Conservation (phyloP, 2,888 invertebrate species). For the Drosophila gaucha region DNA sequence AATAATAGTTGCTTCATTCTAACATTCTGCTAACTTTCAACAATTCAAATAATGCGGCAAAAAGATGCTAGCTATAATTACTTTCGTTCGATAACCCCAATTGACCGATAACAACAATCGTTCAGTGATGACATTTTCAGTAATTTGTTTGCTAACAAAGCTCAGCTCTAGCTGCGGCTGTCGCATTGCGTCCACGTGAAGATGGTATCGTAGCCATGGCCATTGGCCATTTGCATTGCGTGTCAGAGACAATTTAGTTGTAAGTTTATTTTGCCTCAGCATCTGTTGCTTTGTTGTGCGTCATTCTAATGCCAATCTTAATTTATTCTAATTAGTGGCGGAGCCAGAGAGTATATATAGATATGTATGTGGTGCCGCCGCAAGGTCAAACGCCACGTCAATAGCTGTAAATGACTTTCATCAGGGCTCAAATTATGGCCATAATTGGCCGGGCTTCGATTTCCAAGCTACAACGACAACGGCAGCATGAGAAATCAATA, state of each 20-base stretch:
- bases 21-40: too few relatives aligned
- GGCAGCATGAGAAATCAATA: slow-evolving; percentile 67
- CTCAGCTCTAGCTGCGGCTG: slow-evolving; percentile 5
- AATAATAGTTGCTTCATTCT: too few relatives aligned
- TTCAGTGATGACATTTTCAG: not conserved
- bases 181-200: slow-evolving; percentile 4
- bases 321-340: slow-evolving; percentile 42
- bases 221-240: slow-evolving; percentile 29
- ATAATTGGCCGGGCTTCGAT: slow-evolving; percentile 33
- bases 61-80: not conserved
- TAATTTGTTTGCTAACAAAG: not conserved
- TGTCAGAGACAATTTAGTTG: slow-evolving; percentile 32
- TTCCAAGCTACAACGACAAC: slow-evolving; percentile 7
- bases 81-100: not conserved
- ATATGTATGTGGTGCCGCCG: too few relatives aligned
- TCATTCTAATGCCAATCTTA: slow-evolving; percentile 42
- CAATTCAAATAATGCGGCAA: not conserved
- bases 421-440: slow-evolving; percentile 40
- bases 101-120: not conserved
- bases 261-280: slow-evolving; percentile 40
- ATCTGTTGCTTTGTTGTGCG: not conserved
- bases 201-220: not conserved
- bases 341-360: not conserved
- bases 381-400: slow-evolving; percentile 34
- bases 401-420: slow-evolving; percentile 61